Conservation (phyloP, 2,797 vertebrate genomes). For the Sebastes kiyomatsui region DNA sequence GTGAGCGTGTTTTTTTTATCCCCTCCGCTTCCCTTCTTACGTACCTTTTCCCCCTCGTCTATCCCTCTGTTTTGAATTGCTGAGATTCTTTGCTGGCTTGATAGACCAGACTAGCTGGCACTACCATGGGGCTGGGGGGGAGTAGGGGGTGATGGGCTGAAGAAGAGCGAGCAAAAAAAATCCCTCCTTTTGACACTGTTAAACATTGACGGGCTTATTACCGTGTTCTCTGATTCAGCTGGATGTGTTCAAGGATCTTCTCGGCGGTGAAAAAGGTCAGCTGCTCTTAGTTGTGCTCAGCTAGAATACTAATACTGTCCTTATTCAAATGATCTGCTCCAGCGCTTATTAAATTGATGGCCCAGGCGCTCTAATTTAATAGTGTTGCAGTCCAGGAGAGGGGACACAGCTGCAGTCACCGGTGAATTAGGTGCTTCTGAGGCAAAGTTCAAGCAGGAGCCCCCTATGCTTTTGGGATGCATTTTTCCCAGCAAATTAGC, state of each 20-base stretch:
- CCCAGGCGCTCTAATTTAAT: slow-evolving; percentile 97
- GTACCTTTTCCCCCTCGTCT: slow-evolving; percentile 26
- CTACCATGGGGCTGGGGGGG: slow-evolving; percentile 48
- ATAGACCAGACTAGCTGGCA: slow-evolving; percentile 81
- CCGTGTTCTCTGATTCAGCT: slow-evolving; percentile 91
- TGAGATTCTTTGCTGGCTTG: slow-evolving; percentile 77
- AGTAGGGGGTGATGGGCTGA: slow-evolving; percentile 35
- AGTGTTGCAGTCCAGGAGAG: slow-evolving; percentile 88
- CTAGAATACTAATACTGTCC: slow-evolving; percentile 98
- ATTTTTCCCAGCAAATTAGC: slow-evolving; percentile 90
- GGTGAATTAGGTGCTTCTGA: slow-evolving; percentile 90
- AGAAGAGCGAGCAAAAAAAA: slow-evolving; percentile 70
- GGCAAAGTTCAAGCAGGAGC: slow-evolving; percentile 92
- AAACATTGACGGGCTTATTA: slow-evolving; percentile 93
- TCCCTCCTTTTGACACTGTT: slow-evolving; percentile 89
- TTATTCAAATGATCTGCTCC: slow-evolving; percentile 99
- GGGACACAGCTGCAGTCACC: slow-evolving; percentile 87
- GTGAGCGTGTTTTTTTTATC: slow-evolving; percentile 82
- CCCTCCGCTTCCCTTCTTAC: slow-evolving; percentile 56
- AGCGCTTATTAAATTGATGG: slow-evolving; percentile 99
- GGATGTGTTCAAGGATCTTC: slow-evolving; percentile 98
- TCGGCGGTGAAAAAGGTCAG: slow-evolving; percentile 97
- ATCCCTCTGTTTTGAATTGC: slow-evolving; percentile 66
- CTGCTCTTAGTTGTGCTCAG: slow-evolving; percentile 96
- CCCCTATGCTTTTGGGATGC: slow-evolving; percentile 85